Evolutionary conservation across 2,888 invertebrate genomes (phyloP).

Genomic region (Hypomecis punctinalis): DNA sequence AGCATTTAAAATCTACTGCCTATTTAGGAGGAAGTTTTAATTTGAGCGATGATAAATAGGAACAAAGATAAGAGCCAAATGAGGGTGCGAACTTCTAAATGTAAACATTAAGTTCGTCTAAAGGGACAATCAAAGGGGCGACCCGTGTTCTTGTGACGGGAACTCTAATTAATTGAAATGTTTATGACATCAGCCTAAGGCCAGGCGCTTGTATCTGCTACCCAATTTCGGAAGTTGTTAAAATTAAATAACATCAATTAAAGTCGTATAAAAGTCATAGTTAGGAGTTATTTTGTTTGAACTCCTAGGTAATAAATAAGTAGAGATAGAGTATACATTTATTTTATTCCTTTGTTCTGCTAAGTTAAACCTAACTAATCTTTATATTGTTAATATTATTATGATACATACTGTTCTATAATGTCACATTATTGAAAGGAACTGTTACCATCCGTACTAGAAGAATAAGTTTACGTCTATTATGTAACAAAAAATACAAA

Average conservation of each 20-base stretch:
- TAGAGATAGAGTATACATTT: too few species aligned
- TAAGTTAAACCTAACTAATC: too few species aligned
- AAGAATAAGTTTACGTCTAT: too few species aligned
- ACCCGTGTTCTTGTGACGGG: slow-evolving; percentile 53
- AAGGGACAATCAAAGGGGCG: slow-evolving; percentile 62
- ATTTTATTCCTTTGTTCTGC: too few species aligned
- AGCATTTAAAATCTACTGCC: slow-evolving; percentile 48
- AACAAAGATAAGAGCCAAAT: slow-evolving; percentile 50
- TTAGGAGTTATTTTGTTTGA: slow-evolving; percentile 13
- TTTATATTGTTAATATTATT: too few species aligned
- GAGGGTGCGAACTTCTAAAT: slow-evolving; percentile 60
- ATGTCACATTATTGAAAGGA: too few species aligned
- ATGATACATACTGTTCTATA: too few species aligned
- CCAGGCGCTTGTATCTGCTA: slow-evolving; percentile 46
- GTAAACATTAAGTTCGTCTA: slow-evolving; percentile 66
- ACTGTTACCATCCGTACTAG: too few species aligned
- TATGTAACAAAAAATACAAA: too few species aligned
- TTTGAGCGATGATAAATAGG: slow-evolving; percentile 52
- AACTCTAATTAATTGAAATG: slow-evolving; percentile 69
- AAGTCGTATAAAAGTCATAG: slow-evolving; percentile 28
- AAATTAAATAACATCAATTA: slow-evolving; percentile 32
- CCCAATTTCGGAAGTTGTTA: slow-evolving; percentile 41
- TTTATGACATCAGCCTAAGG: slow-evolving; percentile 61
- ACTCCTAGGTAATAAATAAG: not conserved
- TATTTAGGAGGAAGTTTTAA: slow-evolving; percentile 48